A percentile compares a stretch with the other conserved stretches of the same genome.
These are phyloP conservation scores for Neoniphon sammara DNA, from an alignment of 2,797 vertebrate species.

Conservation along the genomic window DNA sequence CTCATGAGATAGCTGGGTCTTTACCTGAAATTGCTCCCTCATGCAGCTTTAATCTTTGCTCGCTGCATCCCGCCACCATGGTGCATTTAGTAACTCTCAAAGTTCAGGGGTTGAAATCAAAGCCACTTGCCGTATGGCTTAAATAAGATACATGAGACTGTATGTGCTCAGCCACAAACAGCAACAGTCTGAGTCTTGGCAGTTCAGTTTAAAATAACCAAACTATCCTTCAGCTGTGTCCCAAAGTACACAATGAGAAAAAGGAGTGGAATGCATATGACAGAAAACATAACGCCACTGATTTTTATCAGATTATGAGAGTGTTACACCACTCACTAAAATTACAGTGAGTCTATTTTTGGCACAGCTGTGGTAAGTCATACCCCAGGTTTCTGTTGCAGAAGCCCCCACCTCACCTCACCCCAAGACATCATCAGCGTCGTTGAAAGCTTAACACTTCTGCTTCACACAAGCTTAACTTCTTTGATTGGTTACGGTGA, in stretches of 20 bases:
- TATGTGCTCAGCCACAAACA: constrained; percentile 27
- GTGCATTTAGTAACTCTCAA: constrained; percentile 27
- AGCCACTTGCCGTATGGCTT: constrained; percentile 61
- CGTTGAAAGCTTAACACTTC: constrained; percentile 35
- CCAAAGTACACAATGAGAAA: constrained; percentile 22
- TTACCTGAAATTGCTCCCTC: neutral
- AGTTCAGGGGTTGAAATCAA: constrained; percentile 62
- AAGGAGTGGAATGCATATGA: neutral
- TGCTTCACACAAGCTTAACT: neutral
- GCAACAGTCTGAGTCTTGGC: neutral
- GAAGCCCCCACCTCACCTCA: constrained; percentile 27
- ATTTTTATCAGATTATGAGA: constrained; percentile 22
- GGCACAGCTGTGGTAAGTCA: constrained; percentile 70
- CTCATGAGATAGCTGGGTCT: too few species aligned
- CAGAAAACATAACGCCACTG: neutral
- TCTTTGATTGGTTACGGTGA: constrained; percentile 13
- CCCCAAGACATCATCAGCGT: constrained; percentile 36
- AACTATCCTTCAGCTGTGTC: constrained; percentile 11
- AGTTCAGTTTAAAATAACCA: constrained; percentile 26
- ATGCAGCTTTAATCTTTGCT: constrained; percentile 21
- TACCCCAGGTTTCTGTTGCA: constrained; percentile 76
- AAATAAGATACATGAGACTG: constrained; percentile 54
- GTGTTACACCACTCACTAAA: constrained; percentile 49
- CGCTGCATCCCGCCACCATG: constrained; percentile 33
- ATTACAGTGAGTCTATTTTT: constrained; percentile 76